Evolutionary conservation across 2,888 invertebrate genomes (phyloP).

Genomic region (Hyposoter dolosus): DNA sequence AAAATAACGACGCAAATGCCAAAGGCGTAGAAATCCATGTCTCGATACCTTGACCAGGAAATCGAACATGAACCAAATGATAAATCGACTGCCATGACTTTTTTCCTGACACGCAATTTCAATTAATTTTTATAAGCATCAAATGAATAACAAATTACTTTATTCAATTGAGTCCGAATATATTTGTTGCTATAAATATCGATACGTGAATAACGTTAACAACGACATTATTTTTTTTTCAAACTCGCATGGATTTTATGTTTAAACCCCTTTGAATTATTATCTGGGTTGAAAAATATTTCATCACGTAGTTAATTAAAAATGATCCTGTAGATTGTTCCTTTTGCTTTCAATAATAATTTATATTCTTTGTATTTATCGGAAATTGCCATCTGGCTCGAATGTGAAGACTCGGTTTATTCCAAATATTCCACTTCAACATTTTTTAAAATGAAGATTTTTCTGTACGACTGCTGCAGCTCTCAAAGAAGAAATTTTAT

Average conservation of each 20-base stretch:
- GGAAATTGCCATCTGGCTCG: neutral
- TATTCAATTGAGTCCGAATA: neutral
- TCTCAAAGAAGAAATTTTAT: neutral
- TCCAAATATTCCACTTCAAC: neutral
- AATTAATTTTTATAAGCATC: neutral
- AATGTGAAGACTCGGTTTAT: neutral
- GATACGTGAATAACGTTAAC: neutral
- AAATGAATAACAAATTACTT: neutral
- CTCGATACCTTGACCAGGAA: neutral
- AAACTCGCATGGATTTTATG: too few species aligned
- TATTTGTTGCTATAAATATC: neutral
- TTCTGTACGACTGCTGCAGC: neutral
- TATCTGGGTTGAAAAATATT: too few species aligned
- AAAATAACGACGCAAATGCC: slow-evolving; percentile 26
- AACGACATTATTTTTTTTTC: too few species aligned
- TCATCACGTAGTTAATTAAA: too few species aligned
- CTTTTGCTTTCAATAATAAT: too few species aligned
- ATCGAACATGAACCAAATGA: neutral
- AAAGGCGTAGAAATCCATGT: slow-evolving; percentile 8
- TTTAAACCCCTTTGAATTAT: too few species aligned
- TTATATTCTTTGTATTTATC: neutral
- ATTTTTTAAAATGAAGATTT: too few species aligned
- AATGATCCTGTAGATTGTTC: too few species aligned
- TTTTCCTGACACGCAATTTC: neutral
- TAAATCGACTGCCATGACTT: neutral